Conservation (phyloP, 2,797 vertebrate genomes). For the Sebastes hubbsi region DNA sequence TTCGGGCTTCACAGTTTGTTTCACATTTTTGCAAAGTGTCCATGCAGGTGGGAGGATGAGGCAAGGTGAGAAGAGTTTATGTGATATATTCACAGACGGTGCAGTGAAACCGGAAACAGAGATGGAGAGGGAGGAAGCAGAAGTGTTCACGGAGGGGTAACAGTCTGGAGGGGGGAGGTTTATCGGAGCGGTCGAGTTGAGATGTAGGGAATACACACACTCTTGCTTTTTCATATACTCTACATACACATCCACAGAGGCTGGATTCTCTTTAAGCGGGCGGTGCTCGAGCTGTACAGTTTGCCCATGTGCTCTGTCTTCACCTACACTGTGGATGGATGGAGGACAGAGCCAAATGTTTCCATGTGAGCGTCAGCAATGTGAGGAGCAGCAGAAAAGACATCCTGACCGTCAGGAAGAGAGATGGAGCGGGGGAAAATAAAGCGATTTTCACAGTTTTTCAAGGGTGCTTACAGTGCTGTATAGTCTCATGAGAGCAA, state of each 20-base stretch:
- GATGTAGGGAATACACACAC: conserved; percentile 24
- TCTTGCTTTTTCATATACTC: conserved; percentile 15
- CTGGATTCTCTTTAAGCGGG: conserved; percentile 49
- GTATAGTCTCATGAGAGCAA: conserved; percentile 59
- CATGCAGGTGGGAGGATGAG: conserved; percentile 67
- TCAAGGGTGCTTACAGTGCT: conserved; percentile 64
- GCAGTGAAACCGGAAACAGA: conserved; percentile 20
- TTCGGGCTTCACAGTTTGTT: conserved; percentile 60
- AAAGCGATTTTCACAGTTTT: conserved; percentile 72
- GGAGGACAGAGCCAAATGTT: conserved; percentile 78
- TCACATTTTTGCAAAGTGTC: conserved; percentile 55
- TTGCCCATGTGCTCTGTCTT: conserved; percentile 60
- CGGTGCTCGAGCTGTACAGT: conserved; percentile 57
- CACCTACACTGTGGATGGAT: conserved; percentile 59
- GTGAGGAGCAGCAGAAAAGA: conserved; percentile 49
- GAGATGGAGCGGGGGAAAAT: conserved; percentile 8
- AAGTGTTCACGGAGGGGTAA: conserved; percentile 12
- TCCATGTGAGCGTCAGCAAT: conserved; percentile 47
- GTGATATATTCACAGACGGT: conserved; percentile 52
- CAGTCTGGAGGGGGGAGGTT: conserved; percentile 45
- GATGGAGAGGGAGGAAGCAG: conserved; percentile 18
- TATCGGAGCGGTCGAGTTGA: conserved; percentile 22
- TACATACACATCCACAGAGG: conserved; percentile 59
- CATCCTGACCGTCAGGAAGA: conserved; percentile 49
- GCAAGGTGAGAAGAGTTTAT: conserved; percentile 44